These are phyloP conservation scores for Carterocephalus palaemon DNA, from an alignment of 2,888 invertebrate species.

Conservation along the genomic window DNA sequence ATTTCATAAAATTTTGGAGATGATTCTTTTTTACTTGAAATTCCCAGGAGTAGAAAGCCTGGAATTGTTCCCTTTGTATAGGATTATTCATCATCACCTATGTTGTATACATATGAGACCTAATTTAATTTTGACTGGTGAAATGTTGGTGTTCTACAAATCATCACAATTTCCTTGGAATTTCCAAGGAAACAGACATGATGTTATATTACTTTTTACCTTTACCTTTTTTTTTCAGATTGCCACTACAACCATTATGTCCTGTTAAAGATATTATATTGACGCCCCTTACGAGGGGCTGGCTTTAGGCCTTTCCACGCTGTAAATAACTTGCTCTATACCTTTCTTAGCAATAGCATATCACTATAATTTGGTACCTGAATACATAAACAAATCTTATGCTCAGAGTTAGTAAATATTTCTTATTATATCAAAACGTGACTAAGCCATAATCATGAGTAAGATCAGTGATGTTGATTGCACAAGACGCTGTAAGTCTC, in stretches of 20 bases:
- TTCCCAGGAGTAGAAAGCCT: too few relatives aligned
- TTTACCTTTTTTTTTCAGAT: slow-evolving; percentile 50
- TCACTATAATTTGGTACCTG: slow-evolving; percentile 35
- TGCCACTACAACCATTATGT: slow-evolving; percentile 53
- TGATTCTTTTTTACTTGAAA: too few relatives aligned
- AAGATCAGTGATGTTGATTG: slow-evolving; percentile 75
- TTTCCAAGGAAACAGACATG: too few relatives aligned
- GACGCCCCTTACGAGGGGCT: slow-evolving; percentile 58
- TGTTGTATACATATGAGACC: too few relatives aligned
- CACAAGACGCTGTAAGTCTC: slow-evolving; percentile 78
- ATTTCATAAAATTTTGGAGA: too few relatives aligned
- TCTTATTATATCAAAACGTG: background rate
- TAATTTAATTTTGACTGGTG: too few relatives aligned
- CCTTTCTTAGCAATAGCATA: slow-evolving; percentile 28
- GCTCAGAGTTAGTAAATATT: slow-evolving; percentile 26
- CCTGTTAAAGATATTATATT: slow-evolving; percentile 44
- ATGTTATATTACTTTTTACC: background rate
- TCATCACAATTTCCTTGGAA: too few relatives aligned
- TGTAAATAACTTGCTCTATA: slow-evolving; percentile 25
- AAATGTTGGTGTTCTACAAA: too few relatives aligned
- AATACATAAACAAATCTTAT: slow-evolving; percentile 8
- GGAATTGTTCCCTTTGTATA: too few relatives aligned
- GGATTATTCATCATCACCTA: too few relatives aligned
- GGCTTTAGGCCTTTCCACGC: slow-evolving; percentile 31
- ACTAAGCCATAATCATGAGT: slow-evolving; percentile 53